A percentile compares a stretch with the other conserved stretches of the same genome.
Evolutionary conservation across 2,113 vertebrate genomes (phyloP).

Genomic region (Numenius arquata): DNA sequence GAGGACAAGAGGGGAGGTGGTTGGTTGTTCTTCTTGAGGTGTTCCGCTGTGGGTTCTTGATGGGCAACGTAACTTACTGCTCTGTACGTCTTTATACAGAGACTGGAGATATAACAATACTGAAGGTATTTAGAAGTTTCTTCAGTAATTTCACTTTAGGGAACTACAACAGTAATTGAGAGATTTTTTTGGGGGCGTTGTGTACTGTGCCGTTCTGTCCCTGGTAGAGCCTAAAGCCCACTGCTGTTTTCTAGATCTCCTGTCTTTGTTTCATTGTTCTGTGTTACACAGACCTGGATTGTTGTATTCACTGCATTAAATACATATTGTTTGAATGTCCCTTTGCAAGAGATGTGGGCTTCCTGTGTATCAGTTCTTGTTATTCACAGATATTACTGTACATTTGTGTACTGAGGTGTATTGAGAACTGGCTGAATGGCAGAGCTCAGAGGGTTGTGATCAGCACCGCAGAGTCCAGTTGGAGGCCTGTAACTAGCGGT

Average conservation of each 20-base stretch:
- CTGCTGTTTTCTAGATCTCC: neutral
- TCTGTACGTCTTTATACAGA: neutral
- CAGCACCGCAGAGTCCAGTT: neutral
- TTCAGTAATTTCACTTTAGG: neutral
- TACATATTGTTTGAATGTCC: neutral
- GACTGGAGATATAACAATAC: neutral
- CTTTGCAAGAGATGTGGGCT: neutral
- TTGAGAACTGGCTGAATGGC: neutral
- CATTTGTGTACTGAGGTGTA: neutral
- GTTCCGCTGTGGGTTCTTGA: neutral
- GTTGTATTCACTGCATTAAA: neutral
- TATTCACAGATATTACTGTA: neutral
- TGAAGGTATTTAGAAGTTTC: neutral
- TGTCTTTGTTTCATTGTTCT: neutral
- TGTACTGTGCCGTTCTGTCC: neutral
- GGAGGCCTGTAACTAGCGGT: neutral
- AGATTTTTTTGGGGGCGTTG: neutral
- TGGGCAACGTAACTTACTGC: neutral
- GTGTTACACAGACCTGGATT: rapidly evolving
- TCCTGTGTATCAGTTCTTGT: neutral
- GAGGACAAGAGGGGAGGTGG: neutral
- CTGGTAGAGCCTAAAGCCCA: neutral
- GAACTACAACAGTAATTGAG: neutral
- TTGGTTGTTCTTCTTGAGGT: neutral
- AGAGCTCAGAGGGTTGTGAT: neutral